These are phyloP conservation scores for Drosophila stalkeri DNA, from an alignment of 2,888 invertebrate genomes.

Conservation along the genomic window DNA sequence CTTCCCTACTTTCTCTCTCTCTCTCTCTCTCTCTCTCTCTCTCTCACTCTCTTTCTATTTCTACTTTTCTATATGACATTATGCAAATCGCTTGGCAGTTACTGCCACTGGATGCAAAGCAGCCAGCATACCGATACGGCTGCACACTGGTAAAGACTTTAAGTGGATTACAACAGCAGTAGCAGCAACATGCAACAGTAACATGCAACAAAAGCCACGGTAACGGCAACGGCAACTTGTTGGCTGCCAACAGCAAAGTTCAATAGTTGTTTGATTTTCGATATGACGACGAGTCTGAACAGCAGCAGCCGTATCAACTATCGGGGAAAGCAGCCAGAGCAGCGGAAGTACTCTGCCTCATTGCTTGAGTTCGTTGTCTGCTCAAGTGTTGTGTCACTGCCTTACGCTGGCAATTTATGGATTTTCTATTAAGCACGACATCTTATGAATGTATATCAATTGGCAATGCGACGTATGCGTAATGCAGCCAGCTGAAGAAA, in stretches of 20 bases:
- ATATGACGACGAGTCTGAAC: slow-evolving; percentile 21
- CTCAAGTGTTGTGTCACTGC: slow-evolving; percentile 33
- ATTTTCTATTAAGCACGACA: slow-evolving; percentile 45
- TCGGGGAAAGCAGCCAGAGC: background rate
- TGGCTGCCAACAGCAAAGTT: slow-evolving; percentile 54
- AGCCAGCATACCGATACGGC: slow-evolving; percentile 49
- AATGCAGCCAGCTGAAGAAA: background rate
- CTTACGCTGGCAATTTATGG: slow-evolving; percentile 35
- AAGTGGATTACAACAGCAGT: slow-evolving; percentile 69
- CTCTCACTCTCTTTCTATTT: background rate
- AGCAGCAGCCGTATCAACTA: background rate
- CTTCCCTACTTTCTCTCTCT: background rate
- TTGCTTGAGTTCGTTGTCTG: slow-evolving; percentile 45
- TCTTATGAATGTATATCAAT: slow-evolving; percentile 32
- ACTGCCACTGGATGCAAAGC: slow-evolving; percentile 43
- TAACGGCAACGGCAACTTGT: slow-evolving; percentile 52
- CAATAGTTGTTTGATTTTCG: slow-evolving; percentile 54
- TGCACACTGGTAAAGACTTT: slow-evolving; percentile 51
- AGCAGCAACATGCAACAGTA: slow-evolving; percentile 1
- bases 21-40: background rate
- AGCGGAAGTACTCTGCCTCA: background rate
- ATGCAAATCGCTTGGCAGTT: slow-evolving; percentile 61
- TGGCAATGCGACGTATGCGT: slow-evolving; percentile 16
- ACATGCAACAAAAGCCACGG: slow-evolving; percentile 15
- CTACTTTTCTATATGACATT: slow-evolving; percentile 44